A percentile compares a stretch with the other conserved stretches of the same genome.
phyloP scores from a whole-genome alignment of 2,888 invertebrate species.

The Drosophila merina region DNA sequence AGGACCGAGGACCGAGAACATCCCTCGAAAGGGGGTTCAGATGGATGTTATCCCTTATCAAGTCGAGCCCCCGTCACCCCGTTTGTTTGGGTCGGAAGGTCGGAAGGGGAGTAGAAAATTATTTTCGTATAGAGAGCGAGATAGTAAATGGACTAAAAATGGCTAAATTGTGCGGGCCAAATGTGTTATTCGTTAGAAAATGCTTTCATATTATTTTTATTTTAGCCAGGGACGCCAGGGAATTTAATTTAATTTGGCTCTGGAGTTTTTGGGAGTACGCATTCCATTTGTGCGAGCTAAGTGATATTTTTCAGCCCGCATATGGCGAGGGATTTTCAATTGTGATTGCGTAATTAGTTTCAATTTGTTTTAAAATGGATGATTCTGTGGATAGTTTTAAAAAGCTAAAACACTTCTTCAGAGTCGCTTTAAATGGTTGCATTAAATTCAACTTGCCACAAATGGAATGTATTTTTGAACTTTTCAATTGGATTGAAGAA shows the following conservation, averaged over 20 bases:
- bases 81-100: not conserved
- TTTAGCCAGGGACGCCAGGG: slow-evolving; percentile 32
- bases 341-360: slow-evolving; percentile 46
- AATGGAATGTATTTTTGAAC: not conserved
- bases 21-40: slow-evolving; percentile 3
- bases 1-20: not conserved
- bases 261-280: slow-evolving; percentile 20
- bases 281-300: slow-evolving; percentile 7
- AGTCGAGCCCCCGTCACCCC: slow-evolving; percentile 5
- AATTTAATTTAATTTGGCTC: slow-evolving; percentile 49
- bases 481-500: not conserved
- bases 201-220: slow-evolving; percentile 15
- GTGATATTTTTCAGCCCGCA: slow-evolving; percentile 34
- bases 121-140: slow-evolving; percentile 5
- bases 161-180: slow-evolving; percentile 32
- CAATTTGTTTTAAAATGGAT: slow-evolving; percentile 19
- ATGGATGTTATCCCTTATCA: slow-evolving; percentile 42
- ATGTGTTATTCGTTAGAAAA: slow-evolving; percentile 12
- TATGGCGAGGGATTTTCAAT: slow-evolving; percentile 22
- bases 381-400: not conserved
- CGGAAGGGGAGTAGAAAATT: slow-evolving; percentile 16
- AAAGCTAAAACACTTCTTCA: not conserved
- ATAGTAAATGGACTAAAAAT: slow-evolving; percentile 34
- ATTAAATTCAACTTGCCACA: not conserved
- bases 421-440: not conserved